Conservation (phyloP, 2,797 vertebrate species). For the Sylvia borin region DNA sequence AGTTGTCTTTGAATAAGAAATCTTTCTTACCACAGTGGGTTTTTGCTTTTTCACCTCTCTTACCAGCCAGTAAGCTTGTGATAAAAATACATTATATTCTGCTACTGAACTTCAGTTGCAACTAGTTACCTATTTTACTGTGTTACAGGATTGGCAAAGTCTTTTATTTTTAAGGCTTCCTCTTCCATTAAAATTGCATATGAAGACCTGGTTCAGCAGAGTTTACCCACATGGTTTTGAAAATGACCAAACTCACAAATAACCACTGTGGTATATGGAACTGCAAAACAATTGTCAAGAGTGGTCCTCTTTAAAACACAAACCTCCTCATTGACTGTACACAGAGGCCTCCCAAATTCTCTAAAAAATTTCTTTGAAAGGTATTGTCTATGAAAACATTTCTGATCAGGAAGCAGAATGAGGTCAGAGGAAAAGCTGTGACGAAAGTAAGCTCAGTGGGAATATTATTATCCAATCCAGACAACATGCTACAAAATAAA, state of each 20-base stretch:
- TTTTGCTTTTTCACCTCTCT: neutral
- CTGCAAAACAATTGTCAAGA: neutral
- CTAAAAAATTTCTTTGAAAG: neutral
- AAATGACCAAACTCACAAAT: neutral
- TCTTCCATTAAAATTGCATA: neutral
- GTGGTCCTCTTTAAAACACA: neutral
- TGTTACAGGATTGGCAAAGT: neutral
- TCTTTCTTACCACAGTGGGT: neutral
- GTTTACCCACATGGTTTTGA: neutral
- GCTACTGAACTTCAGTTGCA: neutral
- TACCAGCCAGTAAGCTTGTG: neutral
- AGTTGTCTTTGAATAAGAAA: neutral
- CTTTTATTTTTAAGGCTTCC: neutral
- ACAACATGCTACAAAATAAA: neutral
- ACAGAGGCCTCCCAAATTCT: neutral
- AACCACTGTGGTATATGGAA: neutral
- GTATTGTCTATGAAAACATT: neutral
- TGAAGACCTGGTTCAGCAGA: neutral
- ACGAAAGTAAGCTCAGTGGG: neutral
- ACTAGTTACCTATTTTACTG: neutral
- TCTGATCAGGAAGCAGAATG: neutral
- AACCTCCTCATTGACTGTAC: neutral
- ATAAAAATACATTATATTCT: neutral
- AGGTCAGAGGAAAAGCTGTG: constrained; percentile 32
- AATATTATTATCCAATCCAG: neutral